phyloP scores from a whole-genome alignment of 2,797 vertebrate species.

The Knipowitschia caucasica region DNA sequence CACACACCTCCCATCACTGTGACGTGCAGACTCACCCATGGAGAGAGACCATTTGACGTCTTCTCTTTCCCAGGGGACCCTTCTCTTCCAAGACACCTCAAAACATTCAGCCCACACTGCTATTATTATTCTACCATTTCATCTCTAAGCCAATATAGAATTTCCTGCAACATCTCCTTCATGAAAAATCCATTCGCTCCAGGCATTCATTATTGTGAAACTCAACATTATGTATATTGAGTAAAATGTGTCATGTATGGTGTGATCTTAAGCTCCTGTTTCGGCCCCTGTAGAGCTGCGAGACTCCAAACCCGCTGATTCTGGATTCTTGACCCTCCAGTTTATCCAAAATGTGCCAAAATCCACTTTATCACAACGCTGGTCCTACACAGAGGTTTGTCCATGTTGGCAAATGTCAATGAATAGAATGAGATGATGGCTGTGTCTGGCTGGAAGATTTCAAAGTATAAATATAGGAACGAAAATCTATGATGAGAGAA shows the following conservation, averaged over 20 bases:
- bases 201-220: not conserved
- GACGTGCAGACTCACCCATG: slow-evolving; percentile 34
- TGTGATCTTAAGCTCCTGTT: slow-evolving; percentile 1
- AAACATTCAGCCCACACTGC: not conserved
- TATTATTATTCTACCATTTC: too few relatives aligned
- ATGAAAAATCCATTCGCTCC: not conserved
- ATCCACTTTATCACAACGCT: not conserved
- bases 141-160: not conserved
- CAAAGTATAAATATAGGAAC: too few relatives aligned
- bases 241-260: too few relatives aligned
- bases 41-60: slow-evolving; percentile 31
- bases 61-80: slow-evolving; percentile 17
- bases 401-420: not conserved
- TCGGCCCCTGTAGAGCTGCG: not conserved
- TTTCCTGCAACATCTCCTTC: not conserved
- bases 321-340: not conserved
- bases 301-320: not conserved
- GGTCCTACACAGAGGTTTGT: not conserved
- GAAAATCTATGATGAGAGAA: too few relatives aligned
- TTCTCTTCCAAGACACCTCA: slow-evolving; percentile 6
- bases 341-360: not conserved
- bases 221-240: not conserved
- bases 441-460: too few relatives aligned
- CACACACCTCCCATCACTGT: slow-evolving; percentile 9
- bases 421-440: too few relatives aligned